Evolutionary conservation across 1,140 invertebrate genomes (phyloP).

Genomic region (Artemia franciscana): DNA sequence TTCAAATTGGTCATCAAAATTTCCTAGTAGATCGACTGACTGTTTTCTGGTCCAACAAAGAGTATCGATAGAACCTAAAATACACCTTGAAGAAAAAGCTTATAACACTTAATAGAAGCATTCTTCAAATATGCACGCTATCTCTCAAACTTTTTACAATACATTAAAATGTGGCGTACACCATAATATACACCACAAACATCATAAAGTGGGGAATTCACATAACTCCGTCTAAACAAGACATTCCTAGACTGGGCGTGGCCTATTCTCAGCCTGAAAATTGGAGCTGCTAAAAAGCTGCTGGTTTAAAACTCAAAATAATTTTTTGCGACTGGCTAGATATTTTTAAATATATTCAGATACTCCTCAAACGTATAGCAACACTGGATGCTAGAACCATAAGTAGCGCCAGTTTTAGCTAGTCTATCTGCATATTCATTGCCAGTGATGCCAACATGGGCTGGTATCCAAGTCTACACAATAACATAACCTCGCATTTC

Average conservation of each 20-base stretch:
- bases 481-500: not conserved
- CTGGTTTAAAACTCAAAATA: not conserved
- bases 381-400: not conserved
- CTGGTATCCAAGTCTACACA: not conserved
- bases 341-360: not conserved
- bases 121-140: not conserved
- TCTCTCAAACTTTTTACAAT: not conserved
- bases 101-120: not conserved
- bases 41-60: not conserved
- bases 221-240: not conserved
- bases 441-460: not conserved
- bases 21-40: not conserved
- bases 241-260: not conserved
- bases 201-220: too few species aligned
- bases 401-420: not conserved
- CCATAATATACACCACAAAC: not conserved
- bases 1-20: too few species aligned
- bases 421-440: constrained; percentile 1
- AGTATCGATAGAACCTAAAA: not conserved
- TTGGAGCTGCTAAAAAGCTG: not conserved
- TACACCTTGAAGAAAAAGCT: not conserved
- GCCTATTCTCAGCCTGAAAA: not conserved
- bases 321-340: not conserved
- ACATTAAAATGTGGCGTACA: not conserved
- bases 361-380: not conserved